Conservation (phyloP, 2,888 invertebrate genomes). For the Rhagonycha lutea region DNA sequence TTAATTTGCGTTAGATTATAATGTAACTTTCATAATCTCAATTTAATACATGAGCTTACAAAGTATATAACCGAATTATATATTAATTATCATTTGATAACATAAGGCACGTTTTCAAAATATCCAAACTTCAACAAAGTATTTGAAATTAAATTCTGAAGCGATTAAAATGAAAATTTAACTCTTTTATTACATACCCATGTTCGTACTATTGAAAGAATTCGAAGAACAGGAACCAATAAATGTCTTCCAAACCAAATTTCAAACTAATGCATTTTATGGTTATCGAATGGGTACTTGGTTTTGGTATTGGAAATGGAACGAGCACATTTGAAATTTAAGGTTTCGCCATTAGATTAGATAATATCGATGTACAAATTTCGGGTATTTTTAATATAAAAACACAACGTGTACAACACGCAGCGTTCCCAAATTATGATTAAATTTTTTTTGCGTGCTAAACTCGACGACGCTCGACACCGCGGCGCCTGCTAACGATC, state of each 20-base stretch:
- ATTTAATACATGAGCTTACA: neutral
- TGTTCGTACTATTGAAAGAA: neutral
- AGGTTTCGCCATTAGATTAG: neutral
- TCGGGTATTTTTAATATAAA: neutral
- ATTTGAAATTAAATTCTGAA: neutral
- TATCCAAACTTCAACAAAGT: neutral
- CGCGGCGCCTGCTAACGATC: slow-evolving; percentile 36
- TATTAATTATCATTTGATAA: neutral
- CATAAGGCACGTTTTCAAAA: neutral
- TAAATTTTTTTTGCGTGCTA: neutral
- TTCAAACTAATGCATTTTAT: neutral
- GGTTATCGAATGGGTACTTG: neutral
- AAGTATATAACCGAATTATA: neutral
- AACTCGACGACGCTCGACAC: slow-evolving; percentile 39
- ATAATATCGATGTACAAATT: neutral
- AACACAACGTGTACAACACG: neutral
- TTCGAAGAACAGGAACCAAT: neutral
- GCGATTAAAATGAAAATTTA: neutral
- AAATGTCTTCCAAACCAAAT: neutral
- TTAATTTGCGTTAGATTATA: neutral
- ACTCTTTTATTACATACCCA: neutral
- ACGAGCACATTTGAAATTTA: neutral
- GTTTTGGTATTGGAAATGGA: neutral
- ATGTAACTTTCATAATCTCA: neutral
- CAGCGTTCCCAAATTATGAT: neutral